Conservation (phyloP, 2,113 vertebrate species). For the Eublepharis macularius region DNA sequence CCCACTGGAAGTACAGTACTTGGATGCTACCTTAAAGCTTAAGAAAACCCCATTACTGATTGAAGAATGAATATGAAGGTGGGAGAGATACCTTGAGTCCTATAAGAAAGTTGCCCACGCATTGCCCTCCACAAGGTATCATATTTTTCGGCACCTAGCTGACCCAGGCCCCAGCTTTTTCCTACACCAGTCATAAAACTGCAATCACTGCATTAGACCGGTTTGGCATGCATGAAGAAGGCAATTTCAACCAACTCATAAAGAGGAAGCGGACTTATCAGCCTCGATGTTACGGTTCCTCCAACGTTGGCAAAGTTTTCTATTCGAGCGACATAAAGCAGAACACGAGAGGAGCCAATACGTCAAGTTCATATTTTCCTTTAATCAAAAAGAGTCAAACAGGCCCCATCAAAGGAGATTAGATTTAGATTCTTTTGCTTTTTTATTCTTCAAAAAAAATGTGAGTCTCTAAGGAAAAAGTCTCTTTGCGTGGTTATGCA, state of each 20-base stretch:
- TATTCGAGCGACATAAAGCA: background rate
- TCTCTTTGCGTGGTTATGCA: constrained; percentile 56
- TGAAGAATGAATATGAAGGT: too few species aligned
- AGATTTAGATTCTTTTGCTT: constrained; percentile 28
- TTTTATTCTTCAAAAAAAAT: too few species aligned
- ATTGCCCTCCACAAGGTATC: background rate
- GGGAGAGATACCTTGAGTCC: too few species aligned
- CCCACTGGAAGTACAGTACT: too few species aligned
- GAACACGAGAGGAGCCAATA: background rate
- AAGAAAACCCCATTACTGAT: too few species aligned
- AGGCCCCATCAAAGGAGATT: constrained; percentile 40
- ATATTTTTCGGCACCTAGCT: background rate
- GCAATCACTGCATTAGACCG: background rate
- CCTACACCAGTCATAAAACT: background rate
- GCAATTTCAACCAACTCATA: background rate
- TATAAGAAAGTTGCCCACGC: too few species aligned
- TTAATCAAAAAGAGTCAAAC: constrained; percentile 5
- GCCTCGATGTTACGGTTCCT: constrained; percentile 2
- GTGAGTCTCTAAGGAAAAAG: constrained; percentile 31
- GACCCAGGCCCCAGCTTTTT: background rate
- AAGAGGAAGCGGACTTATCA: constrained; percentile 6
- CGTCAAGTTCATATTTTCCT: constrained; percentile 45
- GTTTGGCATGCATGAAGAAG: background rate
- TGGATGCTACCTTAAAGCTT: too few species aligned
- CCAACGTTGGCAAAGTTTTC: background rate